A percentile compares a stretch with the other conserved stretches of the same genome.
These are phyloP conservation scores for Apis dorsata DNA, from an alignment of 1,140 invertebrate genomes.

Conservation along the genomic window DNA sequence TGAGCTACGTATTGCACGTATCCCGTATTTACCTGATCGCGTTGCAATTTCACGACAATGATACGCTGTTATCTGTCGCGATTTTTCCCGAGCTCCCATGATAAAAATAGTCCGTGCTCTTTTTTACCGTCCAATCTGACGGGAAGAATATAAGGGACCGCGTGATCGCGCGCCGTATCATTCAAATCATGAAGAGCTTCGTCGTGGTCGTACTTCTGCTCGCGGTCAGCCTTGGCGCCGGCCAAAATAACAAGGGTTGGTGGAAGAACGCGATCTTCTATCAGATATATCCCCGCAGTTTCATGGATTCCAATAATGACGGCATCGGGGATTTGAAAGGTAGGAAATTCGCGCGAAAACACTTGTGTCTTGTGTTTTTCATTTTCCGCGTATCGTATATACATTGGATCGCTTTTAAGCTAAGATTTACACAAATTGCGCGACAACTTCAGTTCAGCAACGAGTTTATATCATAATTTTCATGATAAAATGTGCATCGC, in stretches of 20 bases:
- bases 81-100: slow-evolving; percentile 16
- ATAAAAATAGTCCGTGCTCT: slow-evolving; percentile 16
- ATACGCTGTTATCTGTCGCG: background rate
- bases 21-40: no score
- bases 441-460: no score
- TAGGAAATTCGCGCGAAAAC: slow-evolving; percentile 63
- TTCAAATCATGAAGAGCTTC: slow-evolving; percentile 34
- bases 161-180: background rate
- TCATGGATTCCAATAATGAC: slow-evolving; percentile 86
- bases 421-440: no score
- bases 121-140: slow-evolving; percentile 9
- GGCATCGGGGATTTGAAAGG: slow-evolving; percentile 88
- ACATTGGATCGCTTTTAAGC: no score
- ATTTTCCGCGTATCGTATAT: background rate
- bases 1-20: no score
- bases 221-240: slow-evolving; percentile 8
- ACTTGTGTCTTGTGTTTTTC: no score
- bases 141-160: slow-evolving; percentile 34
- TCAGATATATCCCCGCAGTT: slow-evolving; percentile 89
- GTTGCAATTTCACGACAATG: background rate
- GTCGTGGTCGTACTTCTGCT: slow-evolving; percentile 5
- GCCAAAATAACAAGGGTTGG: slow-evolving; percentile 81
- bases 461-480: no score
- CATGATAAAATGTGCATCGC: no score
- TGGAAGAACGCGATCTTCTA: slow-evolving; percentile 88